A percentile compares a stretch with the other conserved stretches of the same genome.
Conservation (phyloP, 2,797 vertebrate species). For the Mionectes olivaceus region DNA sequence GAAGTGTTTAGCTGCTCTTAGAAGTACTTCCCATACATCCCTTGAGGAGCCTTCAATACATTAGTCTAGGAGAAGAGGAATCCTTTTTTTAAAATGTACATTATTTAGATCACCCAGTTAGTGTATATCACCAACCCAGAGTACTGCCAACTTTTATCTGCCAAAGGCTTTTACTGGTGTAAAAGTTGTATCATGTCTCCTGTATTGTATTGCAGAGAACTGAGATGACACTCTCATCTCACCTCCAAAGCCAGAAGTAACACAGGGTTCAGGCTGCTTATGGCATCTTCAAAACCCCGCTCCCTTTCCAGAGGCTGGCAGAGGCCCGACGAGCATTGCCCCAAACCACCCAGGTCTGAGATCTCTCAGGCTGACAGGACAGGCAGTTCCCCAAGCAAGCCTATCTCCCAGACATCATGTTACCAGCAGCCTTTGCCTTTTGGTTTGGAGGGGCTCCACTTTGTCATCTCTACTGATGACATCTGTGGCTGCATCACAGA, state of each 20-base stretch:
- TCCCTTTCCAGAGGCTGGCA: neutral
- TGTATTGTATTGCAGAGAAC: neutral
- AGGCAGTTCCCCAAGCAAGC: neutral
- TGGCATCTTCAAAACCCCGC: neutral
- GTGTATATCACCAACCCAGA: neutral
- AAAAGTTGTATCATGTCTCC: neutral
- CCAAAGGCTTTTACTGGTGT: neutral
- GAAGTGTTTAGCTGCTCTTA: neutral
- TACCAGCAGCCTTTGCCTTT: neutral
- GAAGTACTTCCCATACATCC: fast-evolving
- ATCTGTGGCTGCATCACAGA: neutral
- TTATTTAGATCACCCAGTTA: neutral
- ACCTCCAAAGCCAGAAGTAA: neutral
- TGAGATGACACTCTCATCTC: neutral
- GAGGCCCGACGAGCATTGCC: neutral
- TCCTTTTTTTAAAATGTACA: neutral
- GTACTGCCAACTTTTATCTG: neutral
- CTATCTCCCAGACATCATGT: neutral
- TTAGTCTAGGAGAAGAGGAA: neutral
- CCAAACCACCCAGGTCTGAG: neutral
- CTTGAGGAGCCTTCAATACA: neutral
- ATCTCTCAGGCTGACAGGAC: neutral
- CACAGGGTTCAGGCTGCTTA: neutral
- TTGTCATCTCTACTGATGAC: neutral
- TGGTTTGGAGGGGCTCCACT: neutral